phyloP scores from a whole-genome alignment of 2,888 invertebrate species.

The Hyles lineata region DNA sequence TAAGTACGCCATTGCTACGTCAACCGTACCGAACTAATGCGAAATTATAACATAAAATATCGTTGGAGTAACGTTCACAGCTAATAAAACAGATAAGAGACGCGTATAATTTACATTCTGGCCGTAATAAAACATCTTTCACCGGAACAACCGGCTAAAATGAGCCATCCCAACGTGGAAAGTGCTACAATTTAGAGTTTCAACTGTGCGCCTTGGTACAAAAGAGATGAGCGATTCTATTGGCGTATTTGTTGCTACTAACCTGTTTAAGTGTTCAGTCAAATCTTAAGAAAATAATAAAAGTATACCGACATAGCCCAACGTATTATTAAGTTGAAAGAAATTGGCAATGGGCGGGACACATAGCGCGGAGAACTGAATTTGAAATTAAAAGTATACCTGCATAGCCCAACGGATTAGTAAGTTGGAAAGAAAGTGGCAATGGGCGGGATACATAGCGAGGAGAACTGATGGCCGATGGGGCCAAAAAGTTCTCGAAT shows the following conservation, averaged over 20 bases:
- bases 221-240: constrained; percentile 35
- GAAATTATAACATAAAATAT: constrained; percentile 51
- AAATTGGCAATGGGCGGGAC: no score
- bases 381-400: no score
- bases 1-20: constrained; percentile 16
- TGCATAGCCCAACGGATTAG: no score
- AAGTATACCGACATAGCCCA: no score
- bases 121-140: constrained; percentile 70
- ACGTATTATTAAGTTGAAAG: no score
- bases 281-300: no score
- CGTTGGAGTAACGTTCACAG: constrained; percentile 50
- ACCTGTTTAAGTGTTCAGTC: no score
- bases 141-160: constrained; percentile 73
- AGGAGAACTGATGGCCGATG: no score
- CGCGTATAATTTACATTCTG: constrained; percentile 72
- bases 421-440: no score
- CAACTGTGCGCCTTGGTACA: constrained; percentile 50
- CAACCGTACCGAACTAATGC: constrained; percentile 39
- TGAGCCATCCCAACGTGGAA: constrained; percentile 78
- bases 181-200: constrained; percentile 78
- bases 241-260: neutral
- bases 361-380: no score
- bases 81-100: constrained; percentile 74
- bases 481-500: no score
- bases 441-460: no score